Conservation (phyloP, 1,140 invertebrate species). For the Cyclargus thomasi region DNA sequence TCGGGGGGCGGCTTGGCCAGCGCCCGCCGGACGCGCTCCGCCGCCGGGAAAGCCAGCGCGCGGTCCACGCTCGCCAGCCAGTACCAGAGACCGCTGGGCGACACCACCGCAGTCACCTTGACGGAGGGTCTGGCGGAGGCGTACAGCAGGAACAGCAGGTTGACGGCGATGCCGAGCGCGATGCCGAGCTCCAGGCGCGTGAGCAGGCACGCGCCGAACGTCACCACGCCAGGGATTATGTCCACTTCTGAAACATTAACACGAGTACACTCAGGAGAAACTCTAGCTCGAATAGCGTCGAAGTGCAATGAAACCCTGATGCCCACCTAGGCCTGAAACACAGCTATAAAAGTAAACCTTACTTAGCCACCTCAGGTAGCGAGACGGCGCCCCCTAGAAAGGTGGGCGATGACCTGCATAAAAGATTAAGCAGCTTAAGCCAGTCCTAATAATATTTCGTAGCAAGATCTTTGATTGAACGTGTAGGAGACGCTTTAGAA, state of each 20-base stretch:
- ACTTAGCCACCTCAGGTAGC: no score
- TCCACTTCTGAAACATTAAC: slow-evolving; percentile 80
- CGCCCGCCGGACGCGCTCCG: slow-evolving; percentile 84
- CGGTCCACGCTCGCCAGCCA: slow-evolving; percentile 83
- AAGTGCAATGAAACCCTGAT: no score
- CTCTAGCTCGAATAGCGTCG: no score
- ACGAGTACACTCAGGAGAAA: background rate
- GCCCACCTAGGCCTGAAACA: no score
- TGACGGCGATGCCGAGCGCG: slow-evolving; percentile 85
- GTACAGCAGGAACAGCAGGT: slow-evolving; percentile 87
- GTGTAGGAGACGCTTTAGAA: no score
- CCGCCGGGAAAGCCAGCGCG: slow-evolving; percentile 84
- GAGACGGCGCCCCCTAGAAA: no score
- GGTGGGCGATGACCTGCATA: no score
- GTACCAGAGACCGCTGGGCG: slow-evolving; percentile 79
- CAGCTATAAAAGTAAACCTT: no score
- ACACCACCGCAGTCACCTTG: slow-evolving; percentile 39
- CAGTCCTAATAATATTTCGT: no score
- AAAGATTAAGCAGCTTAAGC: no score
- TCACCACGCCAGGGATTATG: slow-evolving; percentile 83
- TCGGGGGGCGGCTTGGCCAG: slow-evolving; percentile 80
- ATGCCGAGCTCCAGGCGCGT: slow-evolving; percentile 91
- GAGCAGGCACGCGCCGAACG: slow-evolving; percentile 85
- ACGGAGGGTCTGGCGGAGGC: slow-evolving; percentile 85
- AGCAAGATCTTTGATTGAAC: no score